Evolutionary conservation across 2,888 invertebrate species (phyloP), one percentile per base, ranked within the genome.

Genomic region (Caenorhabditis panamensis): DNA sequence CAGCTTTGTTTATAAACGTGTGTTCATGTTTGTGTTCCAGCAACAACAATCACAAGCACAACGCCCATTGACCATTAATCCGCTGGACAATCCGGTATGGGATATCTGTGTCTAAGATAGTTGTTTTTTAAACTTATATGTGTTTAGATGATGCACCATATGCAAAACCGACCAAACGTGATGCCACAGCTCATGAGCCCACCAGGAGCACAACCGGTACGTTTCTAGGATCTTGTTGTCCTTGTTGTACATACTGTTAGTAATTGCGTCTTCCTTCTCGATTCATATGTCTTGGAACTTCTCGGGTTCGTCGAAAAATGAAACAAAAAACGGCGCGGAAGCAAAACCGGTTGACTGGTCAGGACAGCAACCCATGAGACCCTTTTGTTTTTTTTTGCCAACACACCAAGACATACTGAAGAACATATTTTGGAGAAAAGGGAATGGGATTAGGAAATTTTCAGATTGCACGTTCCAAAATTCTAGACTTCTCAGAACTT

Each of bases 131-230:
- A n/a, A n/a, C 36, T 4, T 5, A 20, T 0, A 49, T 28, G 5
- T 20, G 64, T 78, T 54, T 53, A 72, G 67, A 72, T 67, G 72
- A 71, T 66, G 54, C 82, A 77, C 8, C 77, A 82, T 41, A 77
- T 82, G 73, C 67, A 73, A 31, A 63, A 53, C 24, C 49, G 77
- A 24, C 77, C 63, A 22, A 77, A 77, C 22, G 31, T 72, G 9
- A 73, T 82, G 77, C 76, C 76, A 24, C 64, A 54, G 22, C 75
- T 81, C n/a, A 72, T 81, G 20, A 82, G 82, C 53, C 82, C 82
- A 31, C 77, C 72, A 37, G 77, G 63, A 56, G 76, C 51, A 1
- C 82, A 82, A 49, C 72, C 82, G 24, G 79, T 80, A 6, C 53
- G 75, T 69, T n/a, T n/a, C n/a, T n/a, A n/a, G n/a, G n/a, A n/a